A percentile compares a stretch with the other conserved stretches of the same genome.
phyloP scores from a whole-genome alignment of 2,797 vertebrate species.

The Lophius americanus region DNA sequence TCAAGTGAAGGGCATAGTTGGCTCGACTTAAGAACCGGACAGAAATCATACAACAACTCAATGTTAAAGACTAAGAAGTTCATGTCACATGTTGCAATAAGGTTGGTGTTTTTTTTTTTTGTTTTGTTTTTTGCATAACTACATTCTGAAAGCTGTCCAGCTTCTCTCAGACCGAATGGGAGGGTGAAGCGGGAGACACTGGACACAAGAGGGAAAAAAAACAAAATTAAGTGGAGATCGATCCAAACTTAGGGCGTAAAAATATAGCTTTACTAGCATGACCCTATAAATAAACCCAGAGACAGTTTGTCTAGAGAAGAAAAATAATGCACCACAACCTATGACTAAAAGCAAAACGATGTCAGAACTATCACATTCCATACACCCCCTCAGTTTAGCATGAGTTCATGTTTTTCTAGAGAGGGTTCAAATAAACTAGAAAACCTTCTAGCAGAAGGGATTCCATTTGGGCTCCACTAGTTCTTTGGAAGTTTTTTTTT shows the following conservation, averaged over 20 bases:
- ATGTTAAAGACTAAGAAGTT: conserved; percentile 68
- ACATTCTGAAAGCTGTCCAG: conserved; percentile 82
- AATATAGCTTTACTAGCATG: conserved; percentile 79
- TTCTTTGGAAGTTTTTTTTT: conserved; percentile 78
- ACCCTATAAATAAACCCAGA: conserved; percentile 85
- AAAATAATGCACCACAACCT: conserved; percentile 80
- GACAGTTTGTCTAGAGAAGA: conserved; percentile 77
- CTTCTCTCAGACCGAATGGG: conserved; percentile 63
- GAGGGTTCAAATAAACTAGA: conserved; percentile 77
- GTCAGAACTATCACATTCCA: conserved; percentile 75
- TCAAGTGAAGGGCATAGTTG: conserved; percentile 67
- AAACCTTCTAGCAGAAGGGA: conserved; percentile 79
- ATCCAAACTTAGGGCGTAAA: conserved; percentile 71
- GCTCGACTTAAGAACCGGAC: conserved; percentile 62
- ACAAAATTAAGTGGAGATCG: conserved; percentile 65
- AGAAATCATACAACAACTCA: conserved; percentile 61
- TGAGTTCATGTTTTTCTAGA: conserved; percentile 73
- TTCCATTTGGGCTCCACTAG: conserved; percentile 80
- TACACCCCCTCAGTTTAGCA: conserved; percentile 71
- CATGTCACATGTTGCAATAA: conserved; percentile 65
- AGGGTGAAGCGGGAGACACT: conserved; percentile 55
- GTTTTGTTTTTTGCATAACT: conserved; percentile 75
- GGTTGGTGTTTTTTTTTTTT: conserved; percentile 26
- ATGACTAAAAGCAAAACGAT: conserved; percentile 81
- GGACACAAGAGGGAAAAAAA: conserved; percentile 63